A percentile compares a stretch with the other conserved stretches of the same genome.
phyloP scores from a whole-genome alignment of 2,113 vertebrate species.

The Pseudorhombus dupliciocellatus region DNA sequence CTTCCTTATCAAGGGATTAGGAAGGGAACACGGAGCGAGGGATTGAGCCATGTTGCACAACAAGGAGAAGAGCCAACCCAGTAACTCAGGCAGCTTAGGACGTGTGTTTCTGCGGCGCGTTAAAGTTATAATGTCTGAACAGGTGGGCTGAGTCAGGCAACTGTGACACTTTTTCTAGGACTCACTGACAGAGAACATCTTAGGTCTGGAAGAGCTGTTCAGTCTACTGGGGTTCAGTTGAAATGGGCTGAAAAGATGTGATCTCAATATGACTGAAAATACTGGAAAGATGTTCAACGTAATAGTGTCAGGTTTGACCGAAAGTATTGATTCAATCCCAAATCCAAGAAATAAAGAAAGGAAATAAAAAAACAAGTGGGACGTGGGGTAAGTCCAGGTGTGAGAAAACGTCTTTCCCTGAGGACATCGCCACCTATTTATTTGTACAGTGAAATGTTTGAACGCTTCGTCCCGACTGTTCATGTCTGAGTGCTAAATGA shows the following conservation, averaged over 20 bases:
- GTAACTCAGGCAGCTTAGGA: slow-evolving; percentile 20
- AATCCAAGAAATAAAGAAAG: too few relatives aligned
- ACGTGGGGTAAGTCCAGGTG: too few relatives aligned
- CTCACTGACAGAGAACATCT: not conserved
- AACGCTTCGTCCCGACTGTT: too few relatives aligned
- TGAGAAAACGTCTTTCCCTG: too few relatives aligned
- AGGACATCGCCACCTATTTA: too few relatives aligned
- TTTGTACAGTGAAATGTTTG: too few relatives aligned
- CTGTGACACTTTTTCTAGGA: not conserved
- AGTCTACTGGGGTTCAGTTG: not conserved
- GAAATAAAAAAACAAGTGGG: too few relatives aligned
- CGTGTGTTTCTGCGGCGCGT: slow-evolving; percentile 14
- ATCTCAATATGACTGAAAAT: not conserved
- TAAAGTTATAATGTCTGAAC: not conserved
- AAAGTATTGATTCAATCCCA: too few relatives aligned
- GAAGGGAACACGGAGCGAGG: slow-evolving; percentile 47
- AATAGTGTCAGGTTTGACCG: not conserved
- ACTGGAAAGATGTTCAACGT: not conserved
- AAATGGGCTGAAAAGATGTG: too few relatives aligned
- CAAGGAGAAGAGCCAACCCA: slow-evolving; percentile 27
- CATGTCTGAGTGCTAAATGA: too few relatives aligned
- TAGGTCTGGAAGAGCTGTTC: not conserved
- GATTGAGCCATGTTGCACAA: slow-evolving; percentile 68
- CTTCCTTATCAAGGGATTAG: slow-evolving; percentile 71
- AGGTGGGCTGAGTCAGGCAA: slow-evolving; percentile 11